Evolutionary conservation across 2,888 invertebrate genomes (phyloP), one percentile per base, ranked within the genome.

Genomic region (Calliopum simillimum): DNA sequence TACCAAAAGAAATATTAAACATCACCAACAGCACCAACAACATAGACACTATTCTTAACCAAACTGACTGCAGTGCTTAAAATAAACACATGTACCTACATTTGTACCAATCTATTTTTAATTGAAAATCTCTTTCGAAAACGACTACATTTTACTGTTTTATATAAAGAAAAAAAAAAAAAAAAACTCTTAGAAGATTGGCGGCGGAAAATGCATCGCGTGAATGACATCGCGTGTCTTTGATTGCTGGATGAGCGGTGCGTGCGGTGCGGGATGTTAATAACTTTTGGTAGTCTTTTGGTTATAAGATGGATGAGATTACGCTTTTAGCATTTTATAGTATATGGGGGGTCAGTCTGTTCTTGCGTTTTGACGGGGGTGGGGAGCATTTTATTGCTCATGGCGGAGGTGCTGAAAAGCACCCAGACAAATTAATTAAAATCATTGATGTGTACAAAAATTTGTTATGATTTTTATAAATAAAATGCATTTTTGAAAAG

Each of bases 81-180:
- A 33, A 33, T 33, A 33, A 19, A 47, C 33, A 63, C 25, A 33
- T 16, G n/a, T 41, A 25, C 6, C 33, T 33, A 14, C 59, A 59
- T 16, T n/a, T 25, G 33, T 16, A 33, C 58, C 19, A 23, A 51
- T 21, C 23, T 64, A 71, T 63, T 56, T 67, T 47, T 64, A 61
- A 33, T 41, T 55, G 69, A 71, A 68, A 56, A 62, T 58, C 71
- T 66, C 70, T 47, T n/a, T 69, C 75, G 80, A 79, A 80, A 80
- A 68, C 80, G 74, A 76, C 80, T 80, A 80, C 74, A 80, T 78
- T n/a, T n/a, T 80, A 80, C 76, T 79, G 80, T 76, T 72, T 64
- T 67, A 65, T 43, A 69, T n/a, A n/a, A n/a, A n/a, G n/a, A n/a
- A n/a, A n/a, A n/a, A n/a, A n/a, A n/a, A n/a, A n/a, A n/a, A n/a